These are phyloP conservation scores for Belonocnema kinseyi DNA, from an alignment of 1,140 invertebrate species.

Conservation along the genomic window DNA sequence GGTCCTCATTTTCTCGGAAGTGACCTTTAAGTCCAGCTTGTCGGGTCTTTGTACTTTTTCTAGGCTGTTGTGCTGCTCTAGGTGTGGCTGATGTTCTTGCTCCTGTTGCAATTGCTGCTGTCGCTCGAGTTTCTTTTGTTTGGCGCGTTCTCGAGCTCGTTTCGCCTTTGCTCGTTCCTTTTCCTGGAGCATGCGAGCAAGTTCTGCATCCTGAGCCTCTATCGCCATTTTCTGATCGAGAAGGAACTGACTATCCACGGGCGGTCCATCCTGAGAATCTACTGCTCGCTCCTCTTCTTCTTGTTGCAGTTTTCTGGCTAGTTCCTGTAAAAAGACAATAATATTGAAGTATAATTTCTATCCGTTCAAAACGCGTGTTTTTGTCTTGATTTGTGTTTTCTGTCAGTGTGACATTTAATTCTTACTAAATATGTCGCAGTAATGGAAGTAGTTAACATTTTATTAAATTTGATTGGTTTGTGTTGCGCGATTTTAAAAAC, in stretches of 20 bases:
- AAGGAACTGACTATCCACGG: constrained; percentile 79
- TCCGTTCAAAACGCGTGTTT: no score
- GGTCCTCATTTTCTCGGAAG: constrained; percentile 43
- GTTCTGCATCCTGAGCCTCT: constrained; percentile 93
- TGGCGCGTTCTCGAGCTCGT: constrained; percentile 81
- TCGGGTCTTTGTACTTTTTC: constrained; percentile 68
- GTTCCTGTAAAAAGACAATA: constrained; percentile 74
- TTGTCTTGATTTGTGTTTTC: no score
- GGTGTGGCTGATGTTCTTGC: constrained; percentile 76
- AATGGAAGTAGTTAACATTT: no score
- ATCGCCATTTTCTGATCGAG: constrained; percentile 87
- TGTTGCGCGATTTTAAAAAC: no score
- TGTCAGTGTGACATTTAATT: no score
- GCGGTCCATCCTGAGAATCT: constrained; percentile 75
- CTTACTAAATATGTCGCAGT: no score
- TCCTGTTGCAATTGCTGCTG: constrained; percentile 78
- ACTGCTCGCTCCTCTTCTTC: constrained; percentile 76
- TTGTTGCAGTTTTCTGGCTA: constrained; percentile 81
- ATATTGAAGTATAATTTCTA: neutral
- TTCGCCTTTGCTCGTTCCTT: constrained; percentile 84
- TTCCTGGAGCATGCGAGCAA: constrained; percentile 92
- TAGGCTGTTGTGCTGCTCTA: constrained; percentile 60
- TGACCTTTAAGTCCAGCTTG: constrained; percentile 64
- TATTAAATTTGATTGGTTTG: no score
- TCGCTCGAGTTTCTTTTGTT: constrained; percentile 81